Conservation (phyloP, 2,113 vertebrate genomes). For the Struthidea cinerea region DNA sequence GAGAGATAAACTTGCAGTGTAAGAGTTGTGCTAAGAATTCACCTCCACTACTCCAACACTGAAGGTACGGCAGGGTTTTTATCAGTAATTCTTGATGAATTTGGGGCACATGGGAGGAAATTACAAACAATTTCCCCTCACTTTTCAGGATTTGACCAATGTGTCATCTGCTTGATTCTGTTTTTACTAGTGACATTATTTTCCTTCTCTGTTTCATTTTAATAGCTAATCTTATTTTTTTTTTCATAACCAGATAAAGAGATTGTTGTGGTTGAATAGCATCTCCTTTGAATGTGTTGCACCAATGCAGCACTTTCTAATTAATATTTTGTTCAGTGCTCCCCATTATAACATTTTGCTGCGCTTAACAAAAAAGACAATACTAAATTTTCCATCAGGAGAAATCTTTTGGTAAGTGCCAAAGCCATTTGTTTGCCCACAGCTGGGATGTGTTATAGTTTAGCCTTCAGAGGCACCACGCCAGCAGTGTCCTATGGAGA, state of each 20-base stretch:
- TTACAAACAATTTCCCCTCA: not conserved
- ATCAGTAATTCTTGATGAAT: not conserved
- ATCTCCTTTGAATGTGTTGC: not conserved
- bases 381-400: conserved; percentile 3
- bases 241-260: not conserved
- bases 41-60: not conserved
- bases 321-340: conserved; percentile 21
- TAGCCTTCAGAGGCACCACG: not conserved
- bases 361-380: not conserved
- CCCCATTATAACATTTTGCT: not conserved
- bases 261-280: not conserved
- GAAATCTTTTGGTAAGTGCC: not conserved
- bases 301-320: not conserved
- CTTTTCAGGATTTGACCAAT: not conserved
- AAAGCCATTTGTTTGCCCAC: conserved; percentile 35
- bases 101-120: not conserved
- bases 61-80: not conserved
- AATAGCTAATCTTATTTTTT: not conserved
- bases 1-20: not conserved
- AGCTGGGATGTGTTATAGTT: not conserved
- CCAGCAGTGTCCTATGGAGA: conserved; percentile 18
- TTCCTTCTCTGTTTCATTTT: not conserved
- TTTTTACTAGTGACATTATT: not conserved
- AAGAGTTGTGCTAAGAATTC: not conserved
- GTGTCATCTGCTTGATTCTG: not conserved